Conservation (phyloP, 2,113 vertebrate species). For the Oreocharis arfaki region DNA sequence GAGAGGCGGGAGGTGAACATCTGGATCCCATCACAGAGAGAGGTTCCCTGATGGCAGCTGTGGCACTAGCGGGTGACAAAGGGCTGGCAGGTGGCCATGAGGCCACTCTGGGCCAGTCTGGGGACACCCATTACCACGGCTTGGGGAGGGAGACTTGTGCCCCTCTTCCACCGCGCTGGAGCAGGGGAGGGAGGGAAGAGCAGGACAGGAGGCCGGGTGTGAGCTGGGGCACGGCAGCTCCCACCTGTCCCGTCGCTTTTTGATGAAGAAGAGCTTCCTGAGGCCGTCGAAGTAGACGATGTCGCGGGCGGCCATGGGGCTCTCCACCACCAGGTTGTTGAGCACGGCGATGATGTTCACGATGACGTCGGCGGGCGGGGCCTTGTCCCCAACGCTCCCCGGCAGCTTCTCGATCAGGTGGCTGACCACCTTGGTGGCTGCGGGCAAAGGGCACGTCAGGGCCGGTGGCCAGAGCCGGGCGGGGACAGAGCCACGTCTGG, state of each 20-base stretch:
- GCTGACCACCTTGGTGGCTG: conserved; percentile 89
- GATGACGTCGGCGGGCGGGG: conserved; percentile 78
- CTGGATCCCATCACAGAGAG: background rate
- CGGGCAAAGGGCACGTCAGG: background rate
- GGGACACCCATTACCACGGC: background rate
- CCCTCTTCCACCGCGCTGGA: too few species aligned
- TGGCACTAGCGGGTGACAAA: background rate
- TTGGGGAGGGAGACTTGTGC: background rate
- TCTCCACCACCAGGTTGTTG: conserved; percentile 89
- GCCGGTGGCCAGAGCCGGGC: background rate
- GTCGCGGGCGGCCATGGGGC: conserved; percentile 85
- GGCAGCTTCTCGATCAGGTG: conserved; percentile 89
- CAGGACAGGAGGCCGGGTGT: accelerated
- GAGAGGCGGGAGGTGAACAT: background rate
- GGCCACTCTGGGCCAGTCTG: background rate
- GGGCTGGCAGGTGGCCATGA: background rate
- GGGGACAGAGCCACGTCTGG: background rate
- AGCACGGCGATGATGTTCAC: conserved; percentile 90
- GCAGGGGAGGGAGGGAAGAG: background rate
- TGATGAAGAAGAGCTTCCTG: conserved; percentile 90
- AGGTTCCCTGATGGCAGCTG: background rate
- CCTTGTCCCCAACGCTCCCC: conserved; percentile 74
- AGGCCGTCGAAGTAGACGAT: conserved; percentile 89
- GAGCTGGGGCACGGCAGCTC: background rate
- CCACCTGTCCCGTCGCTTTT: conserved; percentile 85